Percentiles rank a stretch among this genome's conserved stretches.
Evolutionary conservation across 1,140 invertebrate genomes (phyloP).

Genomic region (Drosophila saltans): DNA sequence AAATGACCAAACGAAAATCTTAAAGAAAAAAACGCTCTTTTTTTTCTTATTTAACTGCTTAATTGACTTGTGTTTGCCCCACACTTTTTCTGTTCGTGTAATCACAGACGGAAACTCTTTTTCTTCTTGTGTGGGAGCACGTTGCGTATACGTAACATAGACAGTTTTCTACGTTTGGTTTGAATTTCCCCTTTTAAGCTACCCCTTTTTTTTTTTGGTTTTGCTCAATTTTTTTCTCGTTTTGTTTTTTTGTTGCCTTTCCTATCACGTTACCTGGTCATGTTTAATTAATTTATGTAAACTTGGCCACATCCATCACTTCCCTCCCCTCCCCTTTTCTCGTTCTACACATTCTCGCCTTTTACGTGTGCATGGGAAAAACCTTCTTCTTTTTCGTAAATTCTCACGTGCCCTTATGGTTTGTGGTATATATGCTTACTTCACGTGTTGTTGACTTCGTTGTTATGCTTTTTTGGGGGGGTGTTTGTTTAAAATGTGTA

Average conservation of each 20-base stretch:
- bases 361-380: constrained; percentile 5
- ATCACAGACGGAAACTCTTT: too few relatives aligned
- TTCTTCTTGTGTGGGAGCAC: constrained; percentile 16
- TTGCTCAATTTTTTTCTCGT: background rate
- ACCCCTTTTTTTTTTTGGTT: constrained; percentile 14
- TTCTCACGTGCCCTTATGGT: constrained; percentile 23
- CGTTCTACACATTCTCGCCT: constrained; percentile 20
- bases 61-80: background rate
- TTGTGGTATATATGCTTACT: constrained; percentile 26
- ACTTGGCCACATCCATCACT: constrained; percentile 39
- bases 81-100: background rate
- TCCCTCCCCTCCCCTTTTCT: background rate
- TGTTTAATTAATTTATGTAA: constrained; percentile 80
- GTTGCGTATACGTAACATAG: constrained; percentile 59
- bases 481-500: constrained; percentile 23
- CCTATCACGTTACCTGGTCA: constrained; percentile 69
- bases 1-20: too few relatives aligned
- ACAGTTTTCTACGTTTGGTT: constrained; percentile 29
- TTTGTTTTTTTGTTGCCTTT: constrained; percentile 5
- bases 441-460: constrained; percentile 60
- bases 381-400: constrained; percentile 27
- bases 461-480: background rate
- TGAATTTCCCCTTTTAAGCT: constrained; percentile 23
- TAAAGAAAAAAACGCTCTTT: too few relatives aligned
- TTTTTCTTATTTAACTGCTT: too few relatives aligned